These are phyloP conservation scores for Hypolimnas misippus DNA, from an alignment of 2,888 invertebrate species.

Conservation along the genomic window DNA sequence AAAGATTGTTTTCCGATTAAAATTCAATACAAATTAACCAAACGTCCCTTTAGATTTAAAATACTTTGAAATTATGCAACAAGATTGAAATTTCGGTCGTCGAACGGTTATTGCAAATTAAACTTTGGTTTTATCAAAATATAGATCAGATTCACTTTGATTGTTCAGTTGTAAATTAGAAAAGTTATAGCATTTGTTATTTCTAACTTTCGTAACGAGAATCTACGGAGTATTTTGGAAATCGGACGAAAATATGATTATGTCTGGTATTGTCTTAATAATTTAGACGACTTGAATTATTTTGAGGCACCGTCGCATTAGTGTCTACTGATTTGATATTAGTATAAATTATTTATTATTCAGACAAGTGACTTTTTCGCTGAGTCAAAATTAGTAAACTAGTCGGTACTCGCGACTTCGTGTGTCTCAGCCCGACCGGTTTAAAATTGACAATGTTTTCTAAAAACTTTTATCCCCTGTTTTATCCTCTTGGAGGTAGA, in stretches of 20 bases:
- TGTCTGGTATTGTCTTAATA: neutral
- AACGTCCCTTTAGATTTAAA: neutral
- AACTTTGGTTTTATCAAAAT: constrained; percentile 13
- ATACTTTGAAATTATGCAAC: constrained; percentile 7
- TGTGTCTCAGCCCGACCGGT: too few relatives aligned
- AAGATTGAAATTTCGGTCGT: constrained; percentile 3
- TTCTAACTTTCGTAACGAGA: constrained; percentile 34
- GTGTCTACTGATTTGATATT: neutral
- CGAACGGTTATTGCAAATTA: constrained; percentile 7
- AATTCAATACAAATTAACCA: constrained; percentile 6
- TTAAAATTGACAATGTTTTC: too few relatives aligned
- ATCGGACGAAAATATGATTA: neutral
- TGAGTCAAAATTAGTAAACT: too few relatives aligned
- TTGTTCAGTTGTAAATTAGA: constrained; percentile 44
- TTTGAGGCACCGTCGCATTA: neutral
- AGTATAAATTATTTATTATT: too few relatives aligned
- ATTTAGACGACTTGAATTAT: too few relatives aligned
- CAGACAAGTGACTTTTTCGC: too few relatives aligned
- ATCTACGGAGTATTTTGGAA: neutral
- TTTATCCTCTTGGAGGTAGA: too few relatives aligned
- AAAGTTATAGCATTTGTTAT: constrained; percentile 42
- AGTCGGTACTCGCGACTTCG: too few relatives aligned
- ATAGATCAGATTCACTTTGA: constrained; percentile 26
- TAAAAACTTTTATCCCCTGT: too few relatives aligned
- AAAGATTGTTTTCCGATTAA: constrained; percentile 8